Base-by-base conservation (phyloP, 2,888 invertebrate genomes). In the Schizaphis graminum region DNA sequence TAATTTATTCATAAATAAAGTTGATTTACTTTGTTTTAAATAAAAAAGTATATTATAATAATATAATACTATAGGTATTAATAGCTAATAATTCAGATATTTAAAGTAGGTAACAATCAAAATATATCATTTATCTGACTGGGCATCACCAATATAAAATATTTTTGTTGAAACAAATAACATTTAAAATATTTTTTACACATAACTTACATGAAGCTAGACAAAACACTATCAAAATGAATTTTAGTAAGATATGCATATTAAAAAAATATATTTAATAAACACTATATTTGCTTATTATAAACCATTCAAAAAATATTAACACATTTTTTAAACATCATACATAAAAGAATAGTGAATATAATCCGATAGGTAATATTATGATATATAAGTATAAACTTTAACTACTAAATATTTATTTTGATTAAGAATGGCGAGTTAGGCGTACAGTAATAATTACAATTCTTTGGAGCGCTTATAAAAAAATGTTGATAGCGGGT, bases 171-270 rank as follows among this genome's bases (percentile, higher is more conserved):
- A 67, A 24, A n/a, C 2, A 77, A 47, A 90, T 67, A 0, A 56
- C 35, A 11, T 24, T 67, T 49, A 67, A 90, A 86, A 85, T 56
- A 13, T 47, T n/a, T 5, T 53, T 21, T 61, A 84, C n/a, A 35
- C 0, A 56, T 21, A 57, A 94, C 93, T 94, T 49, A 94, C 93
- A 49, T 57, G 93, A 94, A 61, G 61, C 41, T 49, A 91, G 49
- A 90, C 26, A 86, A 47, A 94, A 11, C 1, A 61, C 90, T 41
- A 49, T 86, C 28, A 91, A n/a, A 49, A 41, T 61, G 3, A 86
- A 61, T 94, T 91, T 94, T 35, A 86, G 10, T 47, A 86, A 16
- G 7, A 47, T 47, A 47, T 67, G 10, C 93, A 94, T 94, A 44
- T 53, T 92, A 67, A 53, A 53, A 35, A 84, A 91, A 61, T 49